Evolutionary conservation across 2,113 vertebrate genomes (phyloP).

Genomic region (Marcusenius ussheri): DNA sequence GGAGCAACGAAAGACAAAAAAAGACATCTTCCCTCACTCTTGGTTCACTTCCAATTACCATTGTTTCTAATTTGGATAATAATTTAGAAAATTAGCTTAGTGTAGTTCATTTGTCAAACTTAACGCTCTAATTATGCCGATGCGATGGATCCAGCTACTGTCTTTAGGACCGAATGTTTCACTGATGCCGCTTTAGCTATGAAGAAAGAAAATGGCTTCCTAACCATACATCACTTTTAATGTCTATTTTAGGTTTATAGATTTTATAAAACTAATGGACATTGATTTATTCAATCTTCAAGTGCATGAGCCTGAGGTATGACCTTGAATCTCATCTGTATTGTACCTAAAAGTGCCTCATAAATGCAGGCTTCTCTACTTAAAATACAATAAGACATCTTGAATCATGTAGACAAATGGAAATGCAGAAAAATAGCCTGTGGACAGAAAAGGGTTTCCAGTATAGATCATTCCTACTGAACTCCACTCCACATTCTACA

Average conservation of each 20-base stretch:
- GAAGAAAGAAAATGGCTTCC: background rate
- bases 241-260: conserved; percentile 9
- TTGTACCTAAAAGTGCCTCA: conserved; percentile 5
- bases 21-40: background rate
- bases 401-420: background rate
- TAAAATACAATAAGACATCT: background rate
- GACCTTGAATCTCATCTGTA: conserved; percentile 13
- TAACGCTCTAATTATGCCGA: background rate
- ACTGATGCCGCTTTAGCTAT: background rate
- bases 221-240: background rate
- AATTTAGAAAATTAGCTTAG: background rate
- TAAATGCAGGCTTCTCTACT: background rate
- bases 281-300: conserved; percentile 17
- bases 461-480: background rate
- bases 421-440: background rate
- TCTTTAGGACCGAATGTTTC: background rate
- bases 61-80: conserved; percentile 8
- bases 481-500: background rate
- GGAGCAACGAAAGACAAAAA: background rate
- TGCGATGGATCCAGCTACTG: background rate
- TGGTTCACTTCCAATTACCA: background rate
- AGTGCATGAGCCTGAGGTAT: background rate
- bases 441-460: background rate
- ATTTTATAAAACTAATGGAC: conserved; percentile 17
- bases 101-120: conserved; percentile 2